Conservation (phyloP, 2,888 invertebrate species). For the Helicoverpa assulta region DNA sequence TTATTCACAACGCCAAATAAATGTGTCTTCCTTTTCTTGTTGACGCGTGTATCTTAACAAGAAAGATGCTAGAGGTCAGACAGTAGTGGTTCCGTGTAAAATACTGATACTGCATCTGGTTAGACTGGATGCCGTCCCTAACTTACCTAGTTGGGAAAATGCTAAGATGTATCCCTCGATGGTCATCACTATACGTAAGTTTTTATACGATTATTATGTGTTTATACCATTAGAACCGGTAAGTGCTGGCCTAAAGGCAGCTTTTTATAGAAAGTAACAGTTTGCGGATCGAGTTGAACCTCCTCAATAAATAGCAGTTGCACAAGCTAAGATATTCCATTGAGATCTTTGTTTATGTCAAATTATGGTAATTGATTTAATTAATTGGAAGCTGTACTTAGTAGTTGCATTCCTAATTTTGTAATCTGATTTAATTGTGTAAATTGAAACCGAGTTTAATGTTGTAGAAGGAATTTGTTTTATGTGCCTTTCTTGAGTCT, state of each 20-base stretch:
- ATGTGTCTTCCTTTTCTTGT: neutral
- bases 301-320: constrained; percentile 39
- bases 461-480: neutral
- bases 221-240: constrained; percentile 32
- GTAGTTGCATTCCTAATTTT: constrained; percentile 15
- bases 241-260: constrained; percentile 15
- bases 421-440: constrained; percentile 20
- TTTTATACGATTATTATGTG: constrained; percentile 17
- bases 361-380: constrained; percentile 55
- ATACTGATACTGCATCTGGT: constrained; percentile 28
- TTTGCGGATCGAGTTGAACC: constrained; percentile 10
- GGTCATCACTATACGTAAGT: neutral
- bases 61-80: constrained; percentile 24
- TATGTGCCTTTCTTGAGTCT: neutral
- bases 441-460: constrained; percentile 1
- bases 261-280: constrained; percentile 56
- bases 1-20: too few species aligned
- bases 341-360: constrained; percentile 50
- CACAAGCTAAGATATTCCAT: constrained; percentile 42
- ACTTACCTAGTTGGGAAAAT: constrained; percentile 19
- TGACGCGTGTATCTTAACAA: neutral
- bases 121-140: constrained; percentile 22
- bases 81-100: constrained; percentile 13
- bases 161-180: constrained; percentile 16
- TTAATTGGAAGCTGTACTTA: constrained; percentile 35